Evolutionary conservation across 92 coral and sea anemone genomes (phyloP).

Genomic region (Pocillopora grandis): DNA sequence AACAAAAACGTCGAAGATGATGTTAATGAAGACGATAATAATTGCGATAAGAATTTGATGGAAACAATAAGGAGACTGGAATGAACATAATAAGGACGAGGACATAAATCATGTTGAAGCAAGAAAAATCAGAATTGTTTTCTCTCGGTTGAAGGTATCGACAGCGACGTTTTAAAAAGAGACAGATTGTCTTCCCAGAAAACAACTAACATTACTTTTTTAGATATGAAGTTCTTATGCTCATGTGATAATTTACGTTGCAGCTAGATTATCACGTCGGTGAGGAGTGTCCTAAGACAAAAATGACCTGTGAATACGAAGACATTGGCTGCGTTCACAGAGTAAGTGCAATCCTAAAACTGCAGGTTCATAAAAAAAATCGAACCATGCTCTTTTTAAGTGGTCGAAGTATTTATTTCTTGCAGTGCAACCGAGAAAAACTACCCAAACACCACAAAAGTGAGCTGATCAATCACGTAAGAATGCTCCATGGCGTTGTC

Average conservation of each 20-base stretch:
- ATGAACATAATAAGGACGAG: no score
- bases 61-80: not conserved
- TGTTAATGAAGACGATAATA: not conserved
- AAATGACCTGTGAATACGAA: slow-evolving; percentile 47
- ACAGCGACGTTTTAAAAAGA: not conserved
- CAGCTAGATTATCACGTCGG: slow-evolving; percentile 51
- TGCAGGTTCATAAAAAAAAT: not conserved
- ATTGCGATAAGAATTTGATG: not conserved
- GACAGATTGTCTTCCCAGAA: not conserved
- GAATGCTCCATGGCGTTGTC: slow-evolving; percentile 39
- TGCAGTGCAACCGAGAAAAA: slow-evolving; percentile 60
- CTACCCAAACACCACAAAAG: slow-evolving; percentile 49
- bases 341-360: slow-evolving; percentile 10
- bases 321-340: slow-evolving; percentile 57
- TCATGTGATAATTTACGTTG: not conserved
- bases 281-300: slow-evolving; percentile 53
- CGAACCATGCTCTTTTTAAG: no score
- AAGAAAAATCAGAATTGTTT: no score
- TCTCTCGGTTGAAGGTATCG: no score
- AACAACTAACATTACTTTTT: not conserved
- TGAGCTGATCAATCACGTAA: slow-evolving; percentile 48
- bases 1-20: not conserved
- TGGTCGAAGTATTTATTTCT: no score
- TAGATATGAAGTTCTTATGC: not conserved
- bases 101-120: no score